Percentiles rank a stretch among this genome's conserved stretches.
These are phyloP conservation scores for Eulemur mongoz DNA, from an alignment of 2,797 vertebrate genomes.

Conservation along the genomic window DNA sequence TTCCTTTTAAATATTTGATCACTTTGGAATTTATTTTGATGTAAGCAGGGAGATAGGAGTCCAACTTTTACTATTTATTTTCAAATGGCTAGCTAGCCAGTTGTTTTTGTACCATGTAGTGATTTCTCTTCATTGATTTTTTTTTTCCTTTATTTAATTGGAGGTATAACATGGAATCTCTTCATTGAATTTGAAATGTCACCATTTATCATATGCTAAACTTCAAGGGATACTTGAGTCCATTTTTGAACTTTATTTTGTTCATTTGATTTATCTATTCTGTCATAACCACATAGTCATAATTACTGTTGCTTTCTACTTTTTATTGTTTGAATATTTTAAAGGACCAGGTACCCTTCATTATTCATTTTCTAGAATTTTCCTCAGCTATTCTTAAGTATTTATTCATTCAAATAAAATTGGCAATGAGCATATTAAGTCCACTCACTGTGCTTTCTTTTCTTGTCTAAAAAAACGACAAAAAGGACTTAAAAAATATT, in stretches of 20 bases:
- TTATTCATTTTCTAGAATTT: slow-evolving; percentile 15
- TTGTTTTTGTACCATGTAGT: background rate
- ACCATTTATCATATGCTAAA: background rate
- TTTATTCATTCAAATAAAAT: slow-evolving; percentile 35
- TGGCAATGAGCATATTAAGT: background rate
- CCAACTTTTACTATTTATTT: background rate
- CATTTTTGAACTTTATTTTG: background rate
- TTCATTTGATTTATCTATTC: background rate
- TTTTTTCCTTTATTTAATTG: no score
- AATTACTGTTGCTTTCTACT: background rate
- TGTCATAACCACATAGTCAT: background rate
- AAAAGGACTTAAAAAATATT: background rate
- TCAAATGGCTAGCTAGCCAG: background rate
- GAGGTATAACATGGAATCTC: no score
- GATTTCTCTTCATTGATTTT: background rate
- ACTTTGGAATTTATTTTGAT: background rate
- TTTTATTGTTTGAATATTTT: background rate
- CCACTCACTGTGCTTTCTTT: background rate
- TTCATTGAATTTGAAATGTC: background rate
- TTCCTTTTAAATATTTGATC: slow-evolving; percentile 39
- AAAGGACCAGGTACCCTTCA: background rate
- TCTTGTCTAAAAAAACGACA: background rate
- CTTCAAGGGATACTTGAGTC: background rate
- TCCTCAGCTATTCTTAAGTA: background rate
- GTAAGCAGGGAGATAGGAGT: background rate